Base-by-base conservation (phyloP, 2,888 invertebrate genomes). In the Papilio demoleus region DNA sequence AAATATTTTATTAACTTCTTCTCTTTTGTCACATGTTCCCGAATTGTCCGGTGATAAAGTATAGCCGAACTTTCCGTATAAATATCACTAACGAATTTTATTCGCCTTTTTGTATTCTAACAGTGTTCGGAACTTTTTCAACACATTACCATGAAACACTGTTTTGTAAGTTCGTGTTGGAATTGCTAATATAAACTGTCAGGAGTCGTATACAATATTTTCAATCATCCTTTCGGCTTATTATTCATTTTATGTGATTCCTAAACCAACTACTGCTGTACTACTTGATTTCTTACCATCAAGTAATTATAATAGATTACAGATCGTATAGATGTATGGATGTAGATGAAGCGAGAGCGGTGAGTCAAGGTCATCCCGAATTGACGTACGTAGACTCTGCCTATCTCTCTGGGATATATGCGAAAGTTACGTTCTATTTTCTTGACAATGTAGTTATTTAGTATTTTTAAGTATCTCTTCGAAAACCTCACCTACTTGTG, bases 51-150 rank as follows among this genome's bases (percentile, higher is more conserved):
- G 45, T 19, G 17, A 50, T 60, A 60, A 60, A 47, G 27, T 66
- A 66, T 50, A 27, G 47, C 17, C 59, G 60, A 66, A 66, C 47
- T 66, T 66, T 60, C 9, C 66, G n/a, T 60, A 66, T 66, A 66
- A 60, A 66, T 50, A 50, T 66, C 66, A 24, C 47, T 36, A 60
- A 60, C 60, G 60, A 66, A 66, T 66, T 66, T 66, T 47, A 66
- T 60, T 60, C 22, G 27, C 22, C 17, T 66, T 60, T 66, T 66
- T 66, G 50, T 60, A 66, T 66, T 66, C 66, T 47, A 47, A 38
- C 38, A 38, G 59, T 47, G 50, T 47, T 66, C 66, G 36, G 19
- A 66, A 60, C 47, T 60, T 47, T 38, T 38, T 45, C 38, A 38
- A 36, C 66, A 66, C 66, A 60, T 66, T 60, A 66, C 60, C 38